Evolutionary conservation across 30 jellyfish, hydroid and myxozoan species (phyloP), one percentile per base, ranked within the genome.

Genomic region (Aurelia aurita): DNA sequence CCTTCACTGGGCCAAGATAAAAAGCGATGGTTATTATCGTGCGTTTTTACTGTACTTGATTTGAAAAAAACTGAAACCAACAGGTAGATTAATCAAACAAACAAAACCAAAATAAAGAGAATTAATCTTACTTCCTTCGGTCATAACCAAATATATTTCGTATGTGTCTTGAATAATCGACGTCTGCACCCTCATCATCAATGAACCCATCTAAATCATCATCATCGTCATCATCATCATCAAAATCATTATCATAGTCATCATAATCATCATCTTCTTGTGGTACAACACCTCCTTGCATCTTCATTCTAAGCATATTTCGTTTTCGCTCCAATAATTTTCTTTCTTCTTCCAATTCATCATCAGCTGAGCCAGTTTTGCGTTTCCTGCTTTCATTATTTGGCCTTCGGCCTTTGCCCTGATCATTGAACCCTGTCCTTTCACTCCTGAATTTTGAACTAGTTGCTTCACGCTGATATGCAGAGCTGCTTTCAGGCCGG

Each of bases 161-260:
- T 34, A 93, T 93, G 80, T 93, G 88, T 32, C 64, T 80, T 3
- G 98, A 93, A 25, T 81, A 95, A 64, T 93, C 95, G 5, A 72
- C 80, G 13, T 61, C 76, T 6, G 69, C 89, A 18, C 77, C 98
- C 44, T 64, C 79, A 82, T 93, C 97, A 67, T 93, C 98, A 61
- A 93, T 93, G 69, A 93, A 93, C 58, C 79, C 98, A 44, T 79
- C 97, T 84, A 88, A 16, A 14, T 86, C 97, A 78, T 84, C 96
- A 39, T 51, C 65, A 34, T 93, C 96, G 47, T 92, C 91, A 22
- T 83, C 89, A 71, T 74, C 91, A 55, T 71, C 76, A 60, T 87
- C 89, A 55, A 19, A 13, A 54, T 80, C 44, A 45, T 86, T 92
- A 28, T 79, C 32, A 34, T 91, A 86, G 55, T 68, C 93, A 79